Base-by-base conservation (phyloP, 1,140 invertebrate species). In the Whitmania pigra region DNA sequence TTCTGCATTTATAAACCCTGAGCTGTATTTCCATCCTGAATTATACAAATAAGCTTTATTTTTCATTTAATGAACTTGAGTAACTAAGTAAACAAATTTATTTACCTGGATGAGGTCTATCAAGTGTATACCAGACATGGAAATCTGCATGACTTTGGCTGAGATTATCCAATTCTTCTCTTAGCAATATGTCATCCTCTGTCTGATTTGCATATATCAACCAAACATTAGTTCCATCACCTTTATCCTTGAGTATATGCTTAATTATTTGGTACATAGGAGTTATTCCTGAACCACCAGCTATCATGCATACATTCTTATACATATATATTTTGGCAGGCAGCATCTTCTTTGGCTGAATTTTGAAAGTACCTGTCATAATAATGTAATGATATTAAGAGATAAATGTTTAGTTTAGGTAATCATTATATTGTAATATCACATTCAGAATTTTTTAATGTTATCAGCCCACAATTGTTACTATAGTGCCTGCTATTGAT, bases 211-310 rank as follows among this genome's bases (percentile, higher is more conserved):
- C 97, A 84, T 92, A 99, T 20, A 99, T 78, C 18, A 99, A 82
- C 25, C 87, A 87, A 73, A 96, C 80, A 79, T 92, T 81, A 0
- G 91, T 93, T 22, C 85, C 82, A 82, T 99, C 94, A n/a, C 85
- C 84, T 9, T 87, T 83, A 79, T 97, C 89, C 80, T 90, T 90
- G 72, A 91, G 88, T 74, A 90, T 87, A 63, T 89, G 86, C 54
- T 91, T 85, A 22, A 98, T 87, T 54, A 99, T 81, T 81, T 99
- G 94, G 40, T 96, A 82, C 93, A 98, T 97, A 74, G 94, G 94
- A 22, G 94, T 94, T 72, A 98, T 95, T 72, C 94, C 94, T 70
- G 83, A 84, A 31, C 84, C 84, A 40, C 85, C 90, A 75, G 91
- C 90, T 75, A 85, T 85, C 80, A 85, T 81, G 25, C 81, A 83